Base-by-base conservation (phyloP, 2,888 invertebrate genomes). In the Myopa testacea region DNA sequence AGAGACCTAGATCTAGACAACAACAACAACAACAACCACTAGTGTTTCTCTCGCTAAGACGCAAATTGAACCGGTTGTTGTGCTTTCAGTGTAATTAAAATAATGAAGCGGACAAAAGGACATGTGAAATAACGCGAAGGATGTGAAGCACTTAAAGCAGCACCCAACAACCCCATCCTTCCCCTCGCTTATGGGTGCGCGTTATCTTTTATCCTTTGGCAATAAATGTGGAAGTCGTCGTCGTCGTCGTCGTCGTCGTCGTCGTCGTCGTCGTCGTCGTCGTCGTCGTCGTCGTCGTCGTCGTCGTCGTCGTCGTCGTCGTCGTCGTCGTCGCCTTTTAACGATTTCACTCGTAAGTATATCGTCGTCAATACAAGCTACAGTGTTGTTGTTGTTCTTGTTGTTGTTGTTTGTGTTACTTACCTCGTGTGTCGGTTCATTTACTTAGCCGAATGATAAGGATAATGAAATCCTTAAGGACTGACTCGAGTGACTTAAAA, bases 381-480 rank as follows among this genome's bases (percentile, higher is more conserved):
- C 62, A 63, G 38, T 55, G 38, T 69, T 40, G 37, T 37, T 69
- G 12, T 67, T 45, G 14, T 75, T 10, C 34, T 58, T 37, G n/a
- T 19, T 40, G 62, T 73, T 71, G 40, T 78, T 81, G 60, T 80
- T 80, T 55, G 63, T 80, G 68, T 79, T 78, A 72, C 68, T 78
- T 79, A 79, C 78, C 78, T 80, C 80, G 82, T 85, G 84, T 86
- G 85, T 80, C 76, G 81, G 69, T 79, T 82, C 81, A 81, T 81
- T 84, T 82, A 82, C 77, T 82, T 81, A 55, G 34, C 12, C 69
- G 60, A 52, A 26, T 85, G 87, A 86, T 87, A 87, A 86, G 84
- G 86, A 86, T 87, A 87, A 87, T 87, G 86, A 86, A 87, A 86
- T 87, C 86, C 88, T 87, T 87, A 84, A 82, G 84, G 83, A 81